Evolutionary conservation across 2,888 invertebrate species (phyloP), one percentile per base, ranked within the genome.

Genomic region (Dryobotodes eremita): DNA sequence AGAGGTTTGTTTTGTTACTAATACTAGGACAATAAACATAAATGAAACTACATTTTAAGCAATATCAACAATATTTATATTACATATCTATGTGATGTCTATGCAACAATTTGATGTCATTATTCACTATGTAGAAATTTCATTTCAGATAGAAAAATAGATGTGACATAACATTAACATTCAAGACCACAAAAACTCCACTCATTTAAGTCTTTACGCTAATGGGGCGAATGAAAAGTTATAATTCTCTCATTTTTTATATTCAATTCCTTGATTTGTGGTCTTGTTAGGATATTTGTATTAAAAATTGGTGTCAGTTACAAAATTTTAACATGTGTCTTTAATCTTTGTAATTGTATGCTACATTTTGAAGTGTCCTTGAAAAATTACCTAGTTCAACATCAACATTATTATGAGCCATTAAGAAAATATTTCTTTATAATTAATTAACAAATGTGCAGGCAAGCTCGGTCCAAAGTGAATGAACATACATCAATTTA

Each of bases 31-130:
- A 48, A n/a, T 36, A 53, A 64, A 70, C 55, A 77, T n/a, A 89
- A 96, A 94, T 94, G 90, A 96, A 96, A 95, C 92, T 87, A 92
- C 83, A 87, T 85, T 90, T 77, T 95, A 97, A 96, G 96, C 96
- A 97, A 96, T 96, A 92, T 96, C 96, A 96, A 97, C 97, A 97
- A 95, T 96, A 94, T 94, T 93, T 94, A 95, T 95, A 94, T 93
- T 95, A 95, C 91, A 93, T 93, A 88, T 94, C 94, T 95, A 94
- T 92, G 92, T 94, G 89, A 92, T 91, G 85, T 94, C 93, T 94
- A 91, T 93, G 94, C 92, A 94, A 94, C 95, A 95, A 94, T 92
- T 94, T 92, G 90, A 90, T 91, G 90, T 92, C 86, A 90, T 89
- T 91, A 92, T 86, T 85, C 53, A 88, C 88, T 89, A 91, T 88